Evolutionary conservation across 1,140 invertebrate species (phyloP).

Genomic region (Phenacoccus solenopsis): DNA sequence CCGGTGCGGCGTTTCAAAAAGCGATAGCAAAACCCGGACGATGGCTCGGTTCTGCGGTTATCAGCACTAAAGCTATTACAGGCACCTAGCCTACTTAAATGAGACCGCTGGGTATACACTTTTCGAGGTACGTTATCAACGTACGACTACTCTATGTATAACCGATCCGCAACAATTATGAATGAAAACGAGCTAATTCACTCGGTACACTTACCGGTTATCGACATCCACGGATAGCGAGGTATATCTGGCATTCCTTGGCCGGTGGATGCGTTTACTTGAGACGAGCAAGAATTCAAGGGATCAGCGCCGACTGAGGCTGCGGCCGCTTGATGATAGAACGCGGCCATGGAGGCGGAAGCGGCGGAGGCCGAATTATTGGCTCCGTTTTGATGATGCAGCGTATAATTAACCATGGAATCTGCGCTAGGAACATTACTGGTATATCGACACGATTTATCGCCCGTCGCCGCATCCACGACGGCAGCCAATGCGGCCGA

Average conservation of each 20-base stretch:
- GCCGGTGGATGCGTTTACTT: slow-evolving; percentile 44
- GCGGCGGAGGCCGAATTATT: slow-evolving; percentile 47
- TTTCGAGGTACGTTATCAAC: too few species aligned
- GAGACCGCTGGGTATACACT: too few species aligned
- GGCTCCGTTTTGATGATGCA: slow-evolving; percentile 54
- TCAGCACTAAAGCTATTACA: too few species aligned
- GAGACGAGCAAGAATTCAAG: slow-evolving; percentile 45
- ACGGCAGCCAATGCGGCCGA: slow-evolving; percentile 46
- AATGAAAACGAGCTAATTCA: too few species aligned
- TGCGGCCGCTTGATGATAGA: slow-evolving; percentile 66
- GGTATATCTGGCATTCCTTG: slow-evolving; percentile 75
- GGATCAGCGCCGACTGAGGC: slow-evolving; percentile 51
- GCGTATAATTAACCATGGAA: slow-evolving; percentile 65
- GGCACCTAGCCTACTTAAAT: too few species aligned
- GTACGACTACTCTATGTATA: too few species aligned
- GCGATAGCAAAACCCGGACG: too few species aligned
- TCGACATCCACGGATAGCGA: slow-evolving; percentile 93
- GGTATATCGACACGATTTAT: slow-evolving; percentile 66
- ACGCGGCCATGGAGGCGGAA: slow-evolving; percentile 64
- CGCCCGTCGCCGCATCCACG: slow-evolving; percentile 42
- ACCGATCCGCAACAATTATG: too few species aligned
- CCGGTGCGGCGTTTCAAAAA: too few species aligned
- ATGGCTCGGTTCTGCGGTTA: too few species aligned
- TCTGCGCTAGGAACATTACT: slow-evolving; percentile 50
- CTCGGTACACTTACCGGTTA: slow-evolving; percentile 82